A percentile compares a stretch with the other conserved stretches of the same genome.
Conservation (phyloP, 2,113 vertebrate genomes). For the Probosciger aterrimus region DNA sequence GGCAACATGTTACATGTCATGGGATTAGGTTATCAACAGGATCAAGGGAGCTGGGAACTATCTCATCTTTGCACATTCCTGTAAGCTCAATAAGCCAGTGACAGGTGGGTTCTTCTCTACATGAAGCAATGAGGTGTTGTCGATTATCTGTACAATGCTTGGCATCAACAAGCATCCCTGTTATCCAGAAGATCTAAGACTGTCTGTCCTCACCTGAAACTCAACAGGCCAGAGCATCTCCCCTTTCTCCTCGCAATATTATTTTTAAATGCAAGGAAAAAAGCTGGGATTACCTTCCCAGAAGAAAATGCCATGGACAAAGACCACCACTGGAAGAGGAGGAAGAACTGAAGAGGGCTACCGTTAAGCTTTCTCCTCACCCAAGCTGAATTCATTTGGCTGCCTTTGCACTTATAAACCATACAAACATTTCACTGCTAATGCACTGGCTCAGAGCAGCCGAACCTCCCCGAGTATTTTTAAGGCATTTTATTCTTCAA, state of each 20-base stretch:
- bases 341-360: not conserved
- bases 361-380: not conserved
- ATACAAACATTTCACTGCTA: not conserved
- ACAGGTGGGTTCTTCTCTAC: not conserved
- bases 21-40: accelerated
- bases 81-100: accelerated
- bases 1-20: accelerated
- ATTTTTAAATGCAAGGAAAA: not conserved
- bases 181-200: not conserved
- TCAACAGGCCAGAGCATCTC: not conserved
- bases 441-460: not conserved
- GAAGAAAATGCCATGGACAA: accelerated
- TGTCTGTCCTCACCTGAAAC: not conserved
- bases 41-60: not conserved
- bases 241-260: not conserved
- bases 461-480: not conserved
- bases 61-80: accelerated
- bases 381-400: not conserved
- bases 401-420: not conserved
- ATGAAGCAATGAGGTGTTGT: not conserved
- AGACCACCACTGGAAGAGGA: not conserved
- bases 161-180: not conserved
- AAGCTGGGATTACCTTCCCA: not conserved
- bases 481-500: not conserved
- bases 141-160: not conserved